phyloP scores from a whole-genome alignment of 2,888 invertebrate species.

The Aporophyla nigra region DNA sequence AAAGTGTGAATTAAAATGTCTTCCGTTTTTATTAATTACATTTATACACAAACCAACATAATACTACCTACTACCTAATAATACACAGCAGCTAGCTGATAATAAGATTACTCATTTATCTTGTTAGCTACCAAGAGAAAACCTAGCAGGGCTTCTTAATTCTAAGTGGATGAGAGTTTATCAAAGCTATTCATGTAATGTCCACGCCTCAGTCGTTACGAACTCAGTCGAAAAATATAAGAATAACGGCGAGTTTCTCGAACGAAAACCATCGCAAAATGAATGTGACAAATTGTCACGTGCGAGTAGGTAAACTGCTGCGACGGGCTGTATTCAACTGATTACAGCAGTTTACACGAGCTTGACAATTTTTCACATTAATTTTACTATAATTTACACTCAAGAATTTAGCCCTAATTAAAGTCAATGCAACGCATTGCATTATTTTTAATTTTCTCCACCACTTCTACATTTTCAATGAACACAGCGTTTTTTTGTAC shows the following conservation, averaged over 20 bases:
- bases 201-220: neutral
- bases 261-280: neutral
- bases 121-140: constrained; percentile 36
- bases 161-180: constrained; percentile 1
- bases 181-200: neutral
- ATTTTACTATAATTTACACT: neutral
- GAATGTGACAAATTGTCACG: neutral
- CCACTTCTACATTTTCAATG: too few relatives aligned
- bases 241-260: neutral
- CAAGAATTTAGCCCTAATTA: neutral
- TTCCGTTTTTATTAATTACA: neutral
- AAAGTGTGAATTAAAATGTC: constrained; percentile 60
- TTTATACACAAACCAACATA: neutral
- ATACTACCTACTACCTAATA: neutral
- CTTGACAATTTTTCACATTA: neutral
- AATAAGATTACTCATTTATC: constrained; percentile 48
- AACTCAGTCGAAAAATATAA: neutral
- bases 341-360: neutral
- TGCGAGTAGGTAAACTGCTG: neutral
- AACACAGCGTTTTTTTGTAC: too few relatives aligned
- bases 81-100: constrained; percentile 19
- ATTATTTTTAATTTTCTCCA: too few relatives aligned
- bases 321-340: neutral
- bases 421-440: too few relatives aligned
- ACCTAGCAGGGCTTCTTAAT: constrained; percentile 41